Conservation (phyloP, 2,113 vertebrate species). For the Okapia johnstoni region DNA sequence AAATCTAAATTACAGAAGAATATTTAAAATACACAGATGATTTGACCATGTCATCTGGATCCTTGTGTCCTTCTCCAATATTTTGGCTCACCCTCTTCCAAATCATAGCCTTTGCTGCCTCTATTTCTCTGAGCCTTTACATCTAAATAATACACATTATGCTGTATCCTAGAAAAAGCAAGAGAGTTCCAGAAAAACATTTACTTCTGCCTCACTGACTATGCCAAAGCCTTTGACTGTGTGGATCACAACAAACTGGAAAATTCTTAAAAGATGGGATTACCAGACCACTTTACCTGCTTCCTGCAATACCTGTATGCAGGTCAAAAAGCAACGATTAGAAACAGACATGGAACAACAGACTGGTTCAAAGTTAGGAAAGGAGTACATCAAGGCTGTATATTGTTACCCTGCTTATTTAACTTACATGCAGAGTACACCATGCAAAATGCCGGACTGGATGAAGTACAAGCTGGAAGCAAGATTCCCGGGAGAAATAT, state of each 20-base stretch:
- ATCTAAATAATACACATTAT: neutral
- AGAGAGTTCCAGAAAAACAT: neutral
- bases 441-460: neutral
- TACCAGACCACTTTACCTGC: neutral
- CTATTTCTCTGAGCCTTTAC: neutral
- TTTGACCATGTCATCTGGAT: neutral
- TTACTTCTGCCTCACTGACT: neutral
- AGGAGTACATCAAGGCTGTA: neutral
- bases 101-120: neutral
- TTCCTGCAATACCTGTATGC: neutral
- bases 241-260: neutral
- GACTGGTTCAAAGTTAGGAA: neutral
- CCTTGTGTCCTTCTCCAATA: no score
- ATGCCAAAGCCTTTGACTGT: neutral
- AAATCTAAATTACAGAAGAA: neutral
- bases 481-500: neutral
- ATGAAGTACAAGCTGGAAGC: neutral
- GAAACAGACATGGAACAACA: neutral
- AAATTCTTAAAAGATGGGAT: neutral
- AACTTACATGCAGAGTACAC: neutral
- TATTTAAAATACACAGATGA: neutral
- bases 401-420: neutral
- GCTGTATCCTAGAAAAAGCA: neutral
- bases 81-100: neutral
- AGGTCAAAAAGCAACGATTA: neutral